phyloP scores from a whole-genome alignment of 1,140 invertebrate genomes.

The Tachypleus tridentatus region DNA sequence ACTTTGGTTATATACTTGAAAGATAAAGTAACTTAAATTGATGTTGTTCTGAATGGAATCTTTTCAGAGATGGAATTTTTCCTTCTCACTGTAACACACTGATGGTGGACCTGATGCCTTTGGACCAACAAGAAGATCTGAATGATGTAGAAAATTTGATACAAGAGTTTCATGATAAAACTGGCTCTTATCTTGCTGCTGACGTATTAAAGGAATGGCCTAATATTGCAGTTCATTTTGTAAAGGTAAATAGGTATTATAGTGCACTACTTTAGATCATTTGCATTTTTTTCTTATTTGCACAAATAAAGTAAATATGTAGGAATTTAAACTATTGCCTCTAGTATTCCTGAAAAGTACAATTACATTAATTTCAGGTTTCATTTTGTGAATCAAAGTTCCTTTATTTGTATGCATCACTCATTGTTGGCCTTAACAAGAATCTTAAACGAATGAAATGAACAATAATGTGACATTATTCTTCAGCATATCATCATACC shows the following conservation, averaged over 20 bases:
- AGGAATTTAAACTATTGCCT: neutral
- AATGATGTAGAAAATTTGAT: slow-evolving; percentile 63
- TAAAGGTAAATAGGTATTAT: slow-evolving; percentile 51
- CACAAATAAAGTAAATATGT: no score
- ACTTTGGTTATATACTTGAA: no score
- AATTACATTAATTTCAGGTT: neutral
- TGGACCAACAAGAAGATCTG: slow-evolving; percentile 68
- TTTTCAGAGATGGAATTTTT: slow-evolving; percentile 26
- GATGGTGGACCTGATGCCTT: slow-evolving; percentile 73
- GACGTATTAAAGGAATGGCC: slow-evolving; percentile 61
- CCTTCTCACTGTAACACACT: slow-evolving; percentile 73
- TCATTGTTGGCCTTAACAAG: no score
- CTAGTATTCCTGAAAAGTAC: neutral
- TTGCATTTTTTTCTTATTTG: no score
- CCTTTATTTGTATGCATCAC: no score
- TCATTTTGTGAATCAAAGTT: no score
- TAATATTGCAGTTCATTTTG: slow-evolving; percentile 54
- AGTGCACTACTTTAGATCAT: no score
- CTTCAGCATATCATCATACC: no score
- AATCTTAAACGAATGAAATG: no score
- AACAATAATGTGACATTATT: no score
- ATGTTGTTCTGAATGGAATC: no score
- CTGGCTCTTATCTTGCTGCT: slow-evolving; percentile 73
- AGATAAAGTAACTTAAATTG: no score
- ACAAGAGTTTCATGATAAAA: slow-evolving; percentile 77